Conservation (phyloP, 2,113 vertebrate genomes). For the Gracilinanus agilis region DNA sequence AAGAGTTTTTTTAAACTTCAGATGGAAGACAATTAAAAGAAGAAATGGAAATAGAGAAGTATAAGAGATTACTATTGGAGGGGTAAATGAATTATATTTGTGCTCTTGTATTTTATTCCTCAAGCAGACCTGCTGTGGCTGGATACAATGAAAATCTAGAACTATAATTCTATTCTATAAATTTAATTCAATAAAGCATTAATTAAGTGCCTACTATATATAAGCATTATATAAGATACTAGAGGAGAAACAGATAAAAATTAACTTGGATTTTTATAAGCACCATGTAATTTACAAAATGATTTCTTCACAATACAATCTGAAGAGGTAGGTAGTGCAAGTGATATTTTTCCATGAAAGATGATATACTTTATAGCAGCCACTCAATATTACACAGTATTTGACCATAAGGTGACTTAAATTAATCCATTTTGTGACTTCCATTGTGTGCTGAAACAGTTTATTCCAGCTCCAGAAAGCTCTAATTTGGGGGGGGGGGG, state of each 20-base stretch:
- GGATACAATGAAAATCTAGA: constrained; percentile 23
- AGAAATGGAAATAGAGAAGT: not conserved
- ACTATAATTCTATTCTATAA: not conserved
- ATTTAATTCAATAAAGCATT: constrained; percentile 17
- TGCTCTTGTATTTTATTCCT: not conserved
- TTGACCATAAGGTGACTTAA: constrained; percentile 1
- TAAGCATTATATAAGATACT: not conserved
- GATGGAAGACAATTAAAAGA: not conserved
- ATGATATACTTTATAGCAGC: not conserved
- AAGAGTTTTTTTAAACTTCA: not conserved
- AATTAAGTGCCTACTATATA: not conserved
- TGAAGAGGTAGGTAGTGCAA: not conserved
- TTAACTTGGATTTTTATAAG: not conserved
- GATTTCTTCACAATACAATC: not conserved
- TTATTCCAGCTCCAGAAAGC: not conserved
- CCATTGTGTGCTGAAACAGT: not conserved
- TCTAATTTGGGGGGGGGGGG: not conserved
- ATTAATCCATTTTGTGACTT: not conserved
- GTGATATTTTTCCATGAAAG: not conserved
- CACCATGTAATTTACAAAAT: not conserved
- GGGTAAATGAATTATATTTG: not conserved
- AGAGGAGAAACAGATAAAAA: not conserved
- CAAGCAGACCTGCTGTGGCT: not conserved
- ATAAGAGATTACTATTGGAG: not conserved
- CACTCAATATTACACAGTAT: not conserved